phyloP scores from a whole-genome alignment of 2,888 invertebrate species.

The Cantharis rufa region DNA sequence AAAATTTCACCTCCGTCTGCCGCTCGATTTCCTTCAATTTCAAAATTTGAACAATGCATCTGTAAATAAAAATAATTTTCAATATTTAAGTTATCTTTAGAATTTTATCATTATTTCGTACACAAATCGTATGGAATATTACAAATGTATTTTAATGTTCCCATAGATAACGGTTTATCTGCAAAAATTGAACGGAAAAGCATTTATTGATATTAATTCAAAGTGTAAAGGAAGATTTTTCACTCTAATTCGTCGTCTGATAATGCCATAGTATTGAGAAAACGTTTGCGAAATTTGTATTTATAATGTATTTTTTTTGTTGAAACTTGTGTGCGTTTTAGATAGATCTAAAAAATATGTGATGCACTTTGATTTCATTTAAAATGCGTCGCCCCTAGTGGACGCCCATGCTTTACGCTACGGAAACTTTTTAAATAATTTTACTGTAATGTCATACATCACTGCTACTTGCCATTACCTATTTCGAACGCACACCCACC shows the following conservation, averaged over 20 bases:
- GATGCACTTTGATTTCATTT: too few species aligned
- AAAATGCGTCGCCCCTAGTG: too few species aligned
- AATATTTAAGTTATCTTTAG: too few species aligned
- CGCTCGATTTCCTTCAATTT: constrained; percentile 38
- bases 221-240: too few species aligned
- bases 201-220: not conserved
- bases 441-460: not conserved
- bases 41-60: constrained; percentile 55
- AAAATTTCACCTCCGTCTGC: constrained; percentile 50
- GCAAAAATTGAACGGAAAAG: not conserved
- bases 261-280: too few species aligned
- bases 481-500: not conserved
- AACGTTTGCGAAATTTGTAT: too few species aligned
- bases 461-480: not conserved
- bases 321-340: too few species aligned
- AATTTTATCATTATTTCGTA: too few species aligned
- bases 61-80: constrained; percentile 40
- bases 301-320: too few species aligned
- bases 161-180: not conserved
- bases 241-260: too few species aligned
- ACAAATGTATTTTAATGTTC: not conserved
- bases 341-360: too few species aligned
- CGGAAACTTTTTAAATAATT: not conserved
- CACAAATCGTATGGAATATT: not conserved
- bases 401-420: too few species aligned